phyloP scores from a whole-genome alignment of 2,113 vertebrate species.

The Mormoops blainvillei region DNA sequence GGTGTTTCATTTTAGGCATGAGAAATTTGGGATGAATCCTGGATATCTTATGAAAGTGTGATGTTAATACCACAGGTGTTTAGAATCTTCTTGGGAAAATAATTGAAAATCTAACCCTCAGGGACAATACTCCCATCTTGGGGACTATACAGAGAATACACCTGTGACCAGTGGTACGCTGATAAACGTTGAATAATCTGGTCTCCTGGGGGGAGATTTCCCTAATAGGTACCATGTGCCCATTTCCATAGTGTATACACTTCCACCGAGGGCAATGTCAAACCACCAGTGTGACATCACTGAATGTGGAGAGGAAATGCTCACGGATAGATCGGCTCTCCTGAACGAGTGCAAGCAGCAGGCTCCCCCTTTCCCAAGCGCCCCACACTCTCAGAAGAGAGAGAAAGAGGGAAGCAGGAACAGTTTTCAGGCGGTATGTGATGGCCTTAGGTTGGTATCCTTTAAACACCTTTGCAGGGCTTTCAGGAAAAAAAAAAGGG shows the following conservation, averaged over 20 bases:
- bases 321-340: background rate
- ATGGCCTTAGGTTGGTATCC: constrained; percentile 23
- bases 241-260: background rate
- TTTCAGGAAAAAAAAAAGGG: background rate
- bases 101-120: background rate
- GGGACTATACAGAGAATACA: background rate
- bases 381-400: background rate
- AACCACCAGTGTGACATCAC: background rate
- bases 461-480: constrained; percentile 54
- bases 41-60: background rate
- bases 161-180: background rate
- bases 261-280: background rate
- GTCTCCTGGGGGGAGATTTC: background rate
- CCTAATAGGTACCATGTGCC: background rate
- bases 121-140: background rate
- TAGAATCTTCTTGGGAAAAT: background rate
- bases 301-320: background rate
- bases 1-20: background rate
- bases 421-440: background rate
- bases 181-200: background rate
- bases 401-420: background rate
- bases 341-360: background rate
- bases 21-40: background rate
- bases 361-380: background rate
- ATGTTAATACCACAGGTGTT: background rate